Evolutionary conservation across 1,140 invertebrate genomes (phyloP).

Genomic region (Marisa cornuarietis): DNA sequence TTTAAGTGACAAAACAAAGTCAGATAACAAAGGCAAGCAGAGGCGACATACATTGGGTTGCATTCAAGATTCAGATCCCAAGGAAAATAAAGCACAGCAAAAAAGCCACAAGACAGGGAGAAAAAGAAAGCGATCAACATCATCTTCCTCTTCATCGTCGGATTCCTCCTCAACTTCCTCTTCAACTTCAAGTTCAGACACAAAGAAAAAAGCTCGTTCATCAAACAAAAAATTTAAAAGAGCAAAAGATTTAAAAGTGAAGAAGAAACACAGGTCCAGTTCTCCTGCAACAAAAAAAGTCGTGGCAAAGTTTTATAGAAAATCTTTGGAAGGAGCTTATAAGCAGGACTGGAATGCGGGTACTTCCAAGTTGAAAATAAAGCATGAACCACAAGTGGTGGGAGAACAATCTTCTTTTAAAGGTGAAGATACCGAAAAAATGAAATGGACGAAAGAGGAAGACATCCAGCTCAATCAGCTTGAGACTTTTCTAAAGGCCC

Average conservation of each 20-base stretch:
- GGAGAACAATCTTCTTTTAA: constrained; percentile 19
- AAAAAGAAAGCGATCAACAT: not conserved
- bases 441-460: constrained; percentile 1
- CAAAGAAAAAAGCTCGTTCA: too few relatives aligned
- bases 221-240: too few relatives aligned
- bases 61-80: not conserved
- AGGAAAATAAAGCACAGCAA: not conserved
- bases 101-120: not conserved
- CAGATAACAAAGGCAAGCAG: not conserved
- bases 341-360: too few relatives aligned
- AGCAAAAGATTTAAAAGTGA: too few relatives aligned
- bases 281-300: too few relatives aligned
- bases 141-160: constrained; percentile 6
- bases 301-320: too few relatives aligned
- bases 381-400: constrained; percentile 17
- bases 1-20: not conserved
- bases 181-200: not conserved
- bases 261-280: too few relatives aligned
- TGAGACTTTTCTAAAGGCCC: constrained; percentile 44
- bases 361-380: not conserved
- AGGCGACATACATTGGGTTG: too few relatives aligned
- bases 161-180: constrained; percentile 15
- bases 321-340: too few relatives aligned
- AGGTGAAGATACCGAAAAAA: constrained; percentile 21
- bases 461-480: constrained; percentile 34